phyloP scores from a whole-genome alignment of 2,113 vertebrate species.

The Camelus dromedarius region DNA sequence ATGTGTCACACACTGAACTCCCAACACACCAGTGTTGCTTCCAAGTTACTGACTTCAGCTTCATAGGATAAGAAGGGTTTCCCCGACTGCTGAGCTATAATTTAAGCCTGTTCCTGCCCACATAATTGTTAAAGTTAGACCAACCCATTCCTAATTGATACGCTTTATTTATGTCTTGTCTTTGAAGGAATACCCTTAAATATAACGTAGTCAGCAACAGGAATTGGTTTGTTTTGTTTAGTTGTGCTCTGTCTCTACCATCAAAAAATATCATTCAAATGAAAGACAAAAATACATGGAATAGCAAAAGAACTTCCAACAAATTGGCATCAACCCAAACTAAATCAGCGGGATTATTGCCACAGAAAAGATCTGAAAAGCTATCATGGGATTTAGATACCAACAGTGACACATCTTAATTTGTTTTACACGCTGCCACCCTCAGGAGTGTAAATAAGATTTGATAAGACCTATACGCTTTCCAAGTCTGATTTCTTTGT shows the following conservation, averaged over 20 bases:
- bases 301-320: slow-evolving; percentile 30
- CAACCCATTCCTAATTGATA: slow-evolving; percentile 63
- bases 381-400: slow-evolving; percentile 9
- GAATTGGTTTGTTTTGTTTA: slow-evolving; percentile 37
- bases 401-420: slow-evolving; percentile 70
- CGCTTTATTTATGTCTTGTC: slow-evolving; percentile 29
- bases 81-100: slow-evolving; percentile 54
- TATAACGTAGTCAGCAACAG: neutral
- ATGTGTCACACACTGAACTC: neutral
- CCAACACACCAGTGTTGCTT: neutral
- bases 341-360: neutral
- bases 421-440: slow-evolving; percentile 73
- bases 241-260: neutral
- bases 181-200: slow-evolving; percentile 65
- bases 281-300: neutral
- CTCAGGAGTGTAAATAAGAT: slow-evolving; percentile 67
- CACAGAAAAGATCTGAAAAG: neutral
- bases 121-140: slow-evolving; percentile 59
- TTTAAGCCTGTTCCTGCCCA: slow-evolving; percentile 59
- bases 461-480: slow-evolving; percentile 70
- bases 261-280: slow-evolving; percentile 42
- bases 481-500: slow-evolving; percentile 67
- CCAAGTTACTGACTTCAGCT: slow-evolving; percentile 49
- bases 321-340: neutral
- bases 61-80: slow-evolving; percentile 48